These are phyloP conservation scores for Dendrocincla fuliginosa DNA, from an alignment of 2,797 vertebrate genomes.

Conservation along the genomic window DNA sequence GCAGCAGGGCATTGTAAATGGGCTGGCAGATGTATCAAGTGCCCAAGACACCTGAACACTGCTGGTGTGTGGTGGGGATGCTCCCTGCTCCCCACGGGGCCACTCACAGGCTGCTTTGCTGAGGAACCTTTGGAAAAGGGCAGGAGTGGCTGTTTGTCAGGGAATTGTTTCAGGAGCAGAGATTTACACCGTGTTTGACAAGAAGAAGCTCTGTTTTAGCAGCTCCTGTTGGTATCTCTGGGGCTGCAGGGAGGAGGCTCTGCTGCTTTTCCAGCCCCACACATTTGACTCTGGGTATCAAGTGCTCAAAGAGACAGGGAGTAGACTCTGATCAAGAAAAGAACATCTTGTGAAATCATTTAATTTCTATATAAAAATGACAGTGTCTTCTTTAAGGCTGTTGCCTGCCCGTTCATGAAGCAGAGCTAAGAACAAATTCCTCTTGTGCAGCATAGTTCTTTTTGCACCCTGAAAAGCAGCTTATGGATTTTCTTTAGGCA, in stretches of 20 bases:
- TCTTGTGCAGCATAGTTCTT: neutral
- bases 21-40: neutral
- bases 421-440: neutral
- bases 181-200: neutral
- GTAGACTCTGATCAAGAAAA: neutral
- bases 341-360: neutral
- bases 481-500: neutral
- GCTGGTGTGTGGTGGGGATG: neutral
- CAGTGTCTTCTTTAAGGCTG: neutral
- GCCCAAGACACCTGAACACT: fast-evolving
- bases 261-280: neutral
- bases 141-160: neutral
- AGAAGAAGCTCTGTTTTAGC: neutral
- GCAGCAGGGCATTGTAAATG: fast-evolving
- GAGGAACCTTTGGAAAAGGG: neutral
- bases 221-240: neutral
- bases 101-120: fast-evolving
- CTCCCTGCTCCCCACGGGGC: neutral
- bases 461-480: neutral
- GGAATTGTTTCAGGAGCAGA: neutral
- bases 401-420: fast-evolving
- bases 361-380: neutral
- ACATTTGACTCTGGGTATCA: neutral
- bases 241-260: fast-evolving
- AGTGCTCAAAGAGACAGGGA: neutral